phyloP scores from a whole-genome alignment of 2,888 invertebrate species.

The Coleophora flavipennella region DNA sequence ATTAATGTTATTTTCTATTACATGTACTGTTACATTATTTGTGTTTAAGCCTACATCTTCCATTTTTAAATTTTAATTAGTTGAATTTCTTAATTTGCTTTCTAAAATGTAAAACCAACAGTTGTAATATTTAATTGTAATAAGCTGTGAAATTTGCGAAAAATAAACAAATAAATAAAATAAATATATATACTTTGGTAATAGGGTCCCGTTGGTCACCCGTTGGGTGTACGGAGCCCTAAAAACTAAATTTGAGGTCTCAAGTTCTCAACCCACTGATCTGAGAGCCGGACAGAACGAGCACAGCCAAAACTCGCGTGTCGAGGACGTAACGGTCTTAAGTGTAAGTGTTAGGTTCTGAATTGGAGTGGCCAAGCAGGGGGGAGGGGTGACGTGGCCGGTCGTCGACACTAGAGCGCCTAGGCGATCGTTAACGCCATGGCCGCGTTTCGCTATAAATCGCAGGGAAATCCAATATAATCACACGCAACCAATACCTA shows the following conservation, averaged over 20 bases:
- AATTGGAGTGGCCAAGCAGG: slow-evolving; percentile 24
- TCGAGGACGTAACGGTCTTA: slow-evolving; percentile 29
- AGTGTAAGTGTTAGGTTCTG: slow-evolving; percentile 33
- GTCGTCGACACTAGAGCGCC: slow-evolving; percentile 37
- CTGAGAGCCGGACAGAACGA: slow-evolving; percentile 8
- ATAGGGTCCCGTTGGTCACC: too few relatives aligned
- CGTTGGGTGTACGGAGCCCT: too few relatives aligned
- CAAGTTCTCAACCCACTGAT: slow-evolving; percentile 39
- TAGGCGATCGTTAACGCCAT: slow-evolving; percentile 14
- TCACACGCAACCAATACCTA: not conserved
- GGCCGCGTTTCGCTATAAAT: slow-evolving; percentile 25
- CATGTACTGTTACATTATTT: too few relatives aligned
- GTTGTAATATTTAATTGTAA: too few relatives aligned
- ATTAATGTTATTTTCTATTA: too few relatives aligned
- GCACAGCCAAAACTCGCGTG: slow-evolving; percentile 15
- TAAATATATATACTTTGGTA: too few relatives aligned
- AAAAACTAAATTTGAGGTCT: slow-evolving; percentile 47
- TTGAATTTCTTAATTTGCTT: too few relatives aligned
- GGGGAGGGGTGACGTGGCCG: slow-evolving; percentile 25
- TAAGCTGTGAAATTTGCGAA: too few relatives aligned
- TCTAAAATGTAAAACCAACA: too few relatives aligned
- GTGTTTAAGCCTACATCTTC: too few relatives aligned
- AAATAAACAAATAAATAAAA: too few relatives aligned
- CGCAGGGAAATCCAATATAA: slow-evolving; percentile 26
- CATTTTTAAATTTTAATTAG: too few relatives aligned